Conservation (phyloP, 2,888 invertebrate species). For the Cerastis rubricosa region DNA sequence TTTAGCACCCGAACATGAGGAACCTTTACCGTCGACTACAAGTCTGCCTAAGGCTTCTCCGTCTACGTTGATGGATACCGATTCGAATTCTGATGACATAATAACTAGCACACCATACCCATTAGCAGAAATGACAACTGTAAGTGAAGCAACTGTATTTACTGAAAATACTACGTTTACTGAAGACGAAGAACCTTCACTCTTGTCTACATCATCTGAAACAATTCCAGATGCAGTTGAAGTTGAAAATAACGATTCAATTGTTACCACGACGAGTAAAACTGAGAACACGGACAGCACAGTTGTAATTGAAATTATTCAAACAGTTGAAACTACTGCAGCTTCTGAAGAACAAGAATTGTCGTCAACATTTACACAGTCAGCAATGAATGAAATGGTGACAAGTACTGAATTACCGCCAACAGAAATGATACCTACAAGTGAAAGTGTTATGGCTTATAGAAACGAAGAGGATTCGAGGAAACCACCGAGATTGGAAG, state of each 20-base stretch:
- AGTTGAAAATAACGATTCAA: not conserved
- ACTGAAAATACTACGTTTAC: not conserved
- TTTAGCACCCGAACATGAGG: not conserved
- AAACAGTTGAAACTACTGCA: not conserved
- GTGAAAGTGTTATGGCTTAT: not conserved
- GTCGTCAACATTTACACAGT: not conserved
- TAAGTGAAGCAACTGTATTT: not conserved
- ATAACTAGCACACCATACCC: not conserved
- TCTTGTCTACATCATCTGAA: slow-evolving; percentile 3
- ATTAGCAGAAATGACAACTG: slow-evolving; percentile 10
- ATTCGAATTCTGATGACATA: not conserved
- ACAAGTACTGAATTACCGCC: not conserved
- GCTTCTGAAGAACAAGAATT: slow-evolving; percentile 7
- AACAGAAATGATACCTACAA: not conserved
- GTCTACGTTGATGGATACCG: not conserved
- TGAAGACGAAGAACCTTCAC: not conserved
- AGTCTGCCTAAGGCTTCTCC: not conserved
- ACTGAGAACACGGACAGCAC: not conserved
- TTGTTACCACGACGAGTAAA: not conserved
- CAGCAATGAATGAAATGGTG: not conserved
- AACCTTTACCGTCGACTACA: not conserved
- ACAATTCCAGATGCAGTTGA: not conserved
- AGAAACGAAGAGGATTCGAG: not conserved
- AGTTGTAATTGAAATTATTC: not conserved
- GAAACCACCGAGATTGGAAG: not conserved